These are phyloP conservation scores for Trididemnum clinides DNA, from an alignment of 23 tunicate genomes.

Conservation along the genomic window DNA sequence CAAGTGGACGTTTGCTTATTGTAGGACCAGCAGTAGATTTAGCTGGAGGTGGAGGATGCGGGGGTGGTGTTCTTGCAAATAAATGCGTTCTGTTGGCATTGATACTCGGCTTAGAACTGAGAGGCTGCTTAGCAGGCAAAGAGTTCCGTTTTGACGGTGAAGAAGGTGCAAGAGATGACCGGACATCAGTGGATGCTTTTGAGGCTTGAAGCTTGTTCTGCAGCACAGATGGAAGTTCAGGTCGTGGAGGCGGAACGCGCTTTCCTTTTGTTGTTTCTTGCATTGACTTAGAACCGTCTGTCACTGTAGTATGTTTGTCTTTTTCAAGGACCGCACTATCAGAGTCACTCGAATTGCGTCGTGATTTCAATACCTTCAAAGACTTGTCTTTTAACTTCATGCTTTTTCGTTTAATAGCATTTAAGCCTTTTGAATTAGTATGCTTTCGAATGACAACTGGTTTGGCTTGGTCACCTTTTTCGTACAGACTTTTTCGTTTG, in stretches of 20 bases:
- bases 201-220: conserved; percentile 39
- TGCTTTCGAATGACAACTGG: too few species aligned
- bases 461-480: too few species aligned
- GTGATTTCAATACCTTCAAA: conserved; percentile 3
- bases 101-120: background rate
- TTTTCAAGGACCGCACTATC: background rate
- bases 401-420: conserved; percentile 43
- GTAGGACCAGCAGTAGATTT: background rate
- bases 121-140: background rate
- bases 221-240: conserved; percentile 21
- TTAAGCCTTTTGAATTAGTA: too few species aligned
- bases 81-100: too few species aligned
- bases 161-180: background rate
- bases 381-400: conserved; percentile 32
- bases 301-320: background rate
- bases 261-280: background rate
- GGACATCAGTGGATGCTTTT: background rate
- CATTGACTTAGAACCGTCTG: background rate
- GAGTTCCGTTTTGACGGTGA: background rate
- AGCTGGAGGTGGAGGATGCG: background rate
- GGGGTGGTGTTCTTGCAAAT: too few species aligned
- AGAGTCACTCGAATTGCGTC: background rate
- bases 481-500: too few species aligned
- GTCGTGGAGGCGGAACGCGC: conserved; percentile 54
- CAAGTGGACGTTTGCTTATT: background rate